phyloP scores from a whole-genome alignment of 1,140 invertebrate genomes.

The Helicoverpa zea region DNA sequence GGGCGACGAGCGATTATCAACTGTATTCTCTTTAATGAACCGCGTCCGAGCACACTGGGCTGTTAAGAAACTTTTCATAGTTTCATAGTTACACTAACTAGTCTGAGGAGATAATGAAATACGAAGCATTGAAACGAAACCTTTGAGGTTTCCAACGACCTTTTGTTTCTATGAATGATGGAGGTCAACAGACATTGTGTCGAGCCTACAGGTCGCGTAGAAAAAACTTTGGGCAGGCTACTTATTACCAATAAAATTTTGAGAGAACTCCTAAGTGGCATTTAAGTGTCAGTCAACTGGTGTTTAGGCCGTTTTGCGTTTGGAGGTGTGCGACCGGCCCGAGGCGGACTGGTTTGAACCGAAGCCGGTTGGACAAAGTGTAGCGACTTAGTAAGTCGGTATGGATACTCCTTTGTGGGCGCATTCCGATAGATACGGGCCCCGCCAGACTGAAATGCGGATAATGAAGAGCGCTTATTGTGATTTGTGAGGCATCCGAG shows the following conservation, averaged over 20 bases:
- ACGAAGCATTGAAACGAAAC: conserved; percentile 18
- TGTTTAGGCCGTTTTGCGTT: conserved; percentile 69
- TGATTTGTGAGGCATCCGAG: conserved; percentile 78
- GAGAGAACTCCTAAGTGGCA: conserved; percentile 82
- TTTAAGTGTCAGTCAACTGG: conserved; percentile 85
- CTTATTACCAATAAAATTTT: conserved; percentile 83
- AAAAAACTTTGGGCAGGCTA: conserved; percentile 69
- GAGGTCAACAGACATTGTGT: conserved; percentile 30
- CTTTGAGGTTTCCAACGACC: conserved; percentile 32
- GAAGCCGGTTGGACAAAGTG: conserved; percentile 81
- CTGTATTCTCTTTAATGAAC: conserved; percentile 61
- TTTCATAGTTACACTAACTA: conserved; percentile 42
- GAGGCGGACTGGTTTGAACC: conserved; percentile 78
- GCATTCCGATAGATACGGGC: conserved; percentile 82
- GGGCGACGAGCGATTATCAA: conserved; percentile 58
- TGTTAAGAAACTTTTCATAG: conserved; percentile 47
- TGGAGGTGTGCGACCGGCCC: conserved; percentile 43
- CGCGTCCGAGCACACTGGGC: conserved; percentile 12
- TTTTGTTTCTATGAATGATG: conserved; percentile 47
- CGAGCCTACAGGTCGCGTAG: conserved; percentile 42
- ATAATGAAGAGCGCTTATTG: conserved; percentile 83
- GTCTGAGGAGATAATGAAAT: conserved; percentile 46
- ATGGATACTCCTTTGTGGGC: conserved; percentile 78
- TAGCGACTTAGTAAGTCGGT: conserved; percentile 75
- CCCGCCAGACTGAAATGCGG: conserved; percentile 75